Evolutionary conservation across 2,888 invertebrate species (phyloP).

Genomic region (Clitarchus hookeri): DNA sequence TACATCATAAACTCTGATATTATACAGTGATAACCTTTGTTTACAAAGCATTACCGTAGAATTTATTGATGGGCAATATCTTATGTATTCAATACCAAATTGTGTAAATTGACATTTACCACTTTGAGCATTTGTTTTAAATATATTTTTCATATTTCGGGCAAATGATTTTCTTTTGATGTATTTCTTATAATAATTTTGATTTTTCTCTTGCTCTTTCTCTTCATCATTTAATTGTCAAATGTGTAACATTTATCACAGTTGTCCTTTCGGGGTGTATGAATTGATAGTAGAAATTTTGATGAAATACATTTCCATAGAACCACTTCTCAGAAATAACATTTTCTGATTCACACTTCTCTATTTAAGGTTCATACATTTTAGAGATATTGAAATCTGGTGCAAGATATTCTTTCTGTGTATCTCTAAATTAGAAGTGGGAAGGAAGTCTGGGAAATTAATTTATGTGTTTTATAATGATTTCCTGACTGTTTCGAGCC

Average conservation of each 20-base stretch:
- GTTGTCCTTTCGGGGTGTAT: background rate
- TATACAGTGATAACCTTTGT: background rate
- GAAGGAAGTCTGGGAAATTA: background rate
- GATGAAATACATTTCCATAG: background rate
- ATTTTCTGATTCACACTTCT: background rate
- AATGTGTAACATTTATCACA: too few relatives aligned
- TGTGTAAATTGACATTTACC: background rate
- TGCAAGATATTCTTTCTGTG: background rate
- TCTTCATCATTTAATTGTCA: background rate
- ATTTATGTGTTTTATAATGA: background rate
- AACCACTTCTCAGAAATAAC: background rate
- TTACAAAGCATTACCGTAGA: background rate
- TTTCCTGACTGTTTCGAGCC: background rate
- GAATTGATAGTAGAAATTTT: background rate
- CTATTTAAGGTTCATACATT: background rate
- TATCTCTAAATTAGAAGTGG: background rate
- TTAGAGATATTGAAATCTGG: background rate
- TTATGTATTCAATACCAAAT: background rate
- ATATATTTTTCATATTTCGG: background rate
- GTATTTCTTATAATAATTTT: background rate
- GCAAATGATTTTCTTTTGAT: background rate
- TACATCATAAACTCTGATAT: constrained; percentile 17
- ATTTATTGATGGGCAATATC: background rate
- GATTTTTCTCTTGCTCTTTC: background rate
- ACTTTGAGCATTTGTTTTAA: background rate